These are phyloP conservation scores for Drosophila gunungcola DNA, from an alignment of 1,140 invertebrate genomes.

Conservation along the genomic window DNA sequence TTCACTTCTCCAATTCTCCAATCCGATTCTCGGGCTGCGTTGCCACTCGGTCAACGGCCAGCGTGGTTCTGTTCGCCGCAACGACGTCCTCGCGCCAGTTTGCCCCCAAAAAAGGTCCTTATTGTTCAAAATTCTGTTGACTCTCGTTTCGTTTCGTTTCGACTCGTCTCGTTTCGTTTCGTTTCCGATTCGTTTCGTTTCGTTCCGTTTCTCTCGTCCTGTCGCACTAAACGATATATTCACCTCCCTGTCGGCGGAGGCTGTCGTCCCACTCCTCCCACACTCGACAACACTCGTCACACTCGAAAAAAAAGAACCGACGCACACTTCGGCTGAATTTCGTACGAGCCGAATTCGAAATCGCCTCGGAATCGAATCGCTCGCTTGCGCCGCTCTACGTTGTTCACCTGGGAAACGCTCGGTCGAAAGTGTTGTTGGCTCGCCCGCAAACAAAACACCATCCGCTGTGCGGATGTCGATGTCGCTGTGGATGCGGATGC, in stretches of 20 bases:
- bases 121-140: not conserved
- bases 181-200: not conserved
- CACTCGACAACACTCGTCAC: constrained; percentile 21
- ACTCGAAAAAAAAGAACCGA: constrained; percentile 34
- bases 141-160: constrained; percentile 18
- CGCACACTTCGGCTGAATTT: constrained; percentile 17
- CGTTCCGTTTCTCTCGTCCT: constrained; percentile 3
- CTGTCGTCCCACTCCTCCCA: constrained; percentile 28
- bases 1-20: not conserved
- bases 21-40: constrained; percentile 41
- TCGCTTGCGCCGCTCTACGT: constrained; percentile 29
- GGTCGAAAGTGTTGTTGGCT: constrained; percentile 46
- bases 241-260: constrained; percentile 61
- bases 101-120: constrained; percentile 35
- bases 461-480: constrained; percentile 34
- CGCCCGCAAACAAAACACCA: not conserved
- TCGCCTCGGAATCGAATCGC: constrained; percentile 12
- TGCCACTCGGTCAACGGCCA: constrained; percentile 76
- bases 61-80: constrained; percentile 62
- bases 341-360: constrained; percentile 8
- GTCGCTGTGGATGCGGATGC: not conserved
- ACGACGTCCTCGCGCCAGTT: constrained; percentile 55
- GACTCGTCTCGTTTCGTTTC: constrained; percentile 9
- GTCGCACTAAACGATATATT: not conserved
- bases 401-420: constrained; percentile 74